Percentiles rank a stretch among this genome's conserved stretches.
Evolutionary conservation across 2,113 vertebrate species (phyloP).

Genomic region (Ardeotis arabs): DNA sequence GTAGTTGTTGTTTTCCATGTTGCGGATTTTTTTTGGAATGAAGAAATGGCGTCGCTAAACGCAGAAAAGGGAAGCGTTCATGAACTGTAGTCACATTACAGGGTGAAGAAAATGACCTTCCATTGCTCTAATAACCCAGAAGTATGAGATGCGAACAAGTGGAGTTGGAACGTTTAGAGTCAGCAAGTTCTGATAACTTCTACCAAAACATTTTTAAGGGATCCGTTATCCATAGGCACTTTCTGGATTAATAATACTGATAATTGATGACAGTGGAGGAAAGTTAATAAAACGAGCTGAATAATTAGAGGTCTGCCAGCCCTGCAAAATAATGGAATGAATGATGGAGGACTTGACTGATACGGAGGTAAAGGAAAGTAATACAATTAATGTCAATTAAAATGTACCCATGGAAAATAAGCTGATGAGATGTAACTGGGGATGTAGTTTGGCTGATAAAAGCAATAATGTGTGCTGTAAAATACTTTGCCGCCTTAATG

Average conservation of each 20-base stretch:
- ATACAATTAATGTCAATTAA: slow-evolving; percentile 71
- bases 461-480: slow-evolving; percentile 58
- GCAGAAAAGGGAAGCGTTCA: rapidly evolving
- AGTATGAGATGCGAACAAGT: neutral
- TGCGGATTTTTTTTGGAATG: neutral
- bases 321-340: slow-evolving; percentile 62
- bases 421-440: slow-evolving; percentile 68
- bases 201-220: slow-evolving; percentile 26
- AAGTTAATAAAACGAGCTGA: slow-evolving; percentile 69
- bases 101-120: neutral
- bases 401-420: slow-evolving; percentile 66
- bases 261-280: slow-evolving; percentile 66
- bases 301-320: slow-evolving; percentile 67
- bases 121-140: neutral
- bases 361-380: slow-evolving; percentile 62
- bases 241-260: slow-evolving; percentile 66
- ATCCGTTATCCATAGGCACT: slow-evolving; percentile 33
- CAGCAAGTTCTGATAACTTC: slow-evolving; percentile 43
- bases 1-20: neutral
- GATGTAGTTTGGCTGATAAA: slow-evolving; percentile 68
- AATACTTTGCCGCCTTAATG: slow-evolving; percentile 50
- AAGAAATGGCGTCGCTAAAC: neutral
- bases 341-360: slow-evolving; percentile 62
- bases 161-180: neutral
- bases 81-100: neutral